These are phyloP conservation scores for Osmerus eperlanus DNA, from an alignment of 2,113 vertebrate genomes.

Conservation along the genomic window DNA sequence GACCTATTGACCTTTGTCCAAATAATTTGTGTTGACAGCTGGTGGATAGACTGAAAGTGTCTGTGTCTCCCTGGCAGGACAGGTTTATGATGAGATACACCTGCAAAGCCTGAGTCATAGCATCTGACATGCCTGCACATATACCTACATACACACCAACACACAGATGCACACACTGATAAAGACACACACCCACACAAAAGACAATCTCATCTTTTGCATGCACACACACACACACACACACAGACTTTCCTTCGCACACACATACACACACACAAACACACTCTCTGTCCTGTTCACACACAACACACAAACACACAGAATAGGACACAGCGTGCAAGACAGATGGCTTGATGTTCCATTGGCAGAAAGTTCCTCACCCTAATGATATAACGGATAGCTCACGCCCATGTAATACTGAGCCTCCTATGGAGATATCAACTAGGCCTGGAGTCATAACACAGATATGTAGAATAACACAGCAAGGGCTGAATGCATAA, in stretches of 20 bases:
- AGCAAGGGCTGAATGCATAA: neutral
- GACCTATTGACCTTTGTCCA: too few species aligned
- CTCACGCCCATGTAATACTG: slow-evolving; percentile 17
- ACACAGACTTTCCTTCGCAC: neutral
- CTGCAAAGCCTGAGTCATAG: neutral
- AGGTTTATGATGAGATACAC: neutral
- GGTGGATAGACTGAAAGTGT: neutral
- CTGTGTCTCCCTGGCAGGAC: neutral
- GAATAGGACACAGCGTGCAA: neutral
- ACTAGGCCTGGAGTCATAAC: slow-evolving; percentile 15
- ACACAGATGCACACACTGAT: neutral
- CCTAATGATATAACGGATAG: neutral
- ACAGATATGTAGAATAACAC: neutral
- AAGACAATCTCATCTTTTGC: neutral
- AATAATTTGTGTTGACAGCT: too few species aligned
- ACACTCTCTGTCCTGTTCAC: neutral
- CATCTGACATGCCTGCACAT: neutral
- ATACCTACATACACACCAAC: neutral
- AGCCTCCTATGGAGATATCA: neutral
- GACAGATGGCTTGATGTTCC: slow-evolving; percentile 34
- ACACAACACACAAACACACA: neutral
- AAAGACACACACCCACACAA: neutral
- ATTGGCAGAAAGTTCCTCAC: slow-evolving; percentile 18
- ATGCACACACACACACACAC: neutral
- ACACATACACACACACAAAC: slow-evolving; percentile 19